Evolutionary conservation across 2,797 vertebrate genomes (phyloP).

Genomic region (Melanotaenia parkinsoni): DNA sequence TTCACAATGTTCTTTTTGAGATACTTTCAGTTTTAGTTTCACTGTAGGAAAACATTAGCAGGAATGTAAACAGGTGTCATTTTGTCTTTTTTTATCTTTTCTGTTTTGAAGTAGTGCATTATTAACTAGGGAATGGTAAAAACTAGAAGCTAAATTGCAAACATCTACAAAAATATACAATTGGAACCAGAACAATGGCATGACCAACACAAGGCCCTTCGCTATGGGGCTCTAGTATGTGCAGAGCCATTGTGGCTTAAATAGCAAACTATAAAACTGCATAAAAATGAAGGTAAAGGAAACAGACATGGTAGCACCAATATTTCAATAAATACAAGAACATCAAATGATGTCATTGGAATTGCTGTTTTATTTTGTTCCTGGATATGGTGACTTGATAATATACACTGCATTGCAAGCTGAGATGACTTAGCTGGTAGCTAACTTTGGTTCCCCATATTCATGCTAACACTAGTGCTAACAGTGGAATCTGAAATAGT

Average conservation of each 20-base stretch:
- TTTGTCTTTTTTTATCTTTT: no score
- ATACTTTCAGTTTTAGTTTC: no score
- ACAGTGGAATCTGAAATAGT: no score
- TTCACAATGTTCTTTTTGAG: no score
- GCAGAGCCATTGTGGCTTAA: background rate
- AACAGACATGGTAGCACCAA: background rate
- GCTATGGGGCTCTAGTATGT: background rate
- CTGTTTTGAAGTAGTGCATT: background rate
- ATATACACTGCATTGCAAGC: no score
- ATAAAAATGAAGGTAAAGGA: no score
- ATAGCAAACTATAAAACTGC: background rate
- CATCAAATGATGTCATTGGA: no score
- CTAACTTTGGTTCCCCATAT: no score
- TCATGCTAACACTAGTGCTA: no score
- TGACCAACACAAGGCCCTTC: background rate
- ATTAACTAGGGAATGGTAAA: background rate
- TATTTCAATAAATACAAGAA: background rate
- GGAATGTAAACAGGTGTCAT: no score
- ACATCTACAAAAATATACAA: background rate
- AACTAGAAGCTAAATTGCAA: background rate
- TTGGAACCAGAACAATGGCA: background rate
- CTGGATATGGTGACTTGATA: background rate
- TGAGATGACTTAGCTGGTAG: no score
- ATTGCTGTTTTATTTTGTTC: background rate
- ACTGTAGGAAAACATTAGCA: no score